Conservation (phyloP, 2,797 vertebrate species). For the Coreius guichenoti region DNA sequence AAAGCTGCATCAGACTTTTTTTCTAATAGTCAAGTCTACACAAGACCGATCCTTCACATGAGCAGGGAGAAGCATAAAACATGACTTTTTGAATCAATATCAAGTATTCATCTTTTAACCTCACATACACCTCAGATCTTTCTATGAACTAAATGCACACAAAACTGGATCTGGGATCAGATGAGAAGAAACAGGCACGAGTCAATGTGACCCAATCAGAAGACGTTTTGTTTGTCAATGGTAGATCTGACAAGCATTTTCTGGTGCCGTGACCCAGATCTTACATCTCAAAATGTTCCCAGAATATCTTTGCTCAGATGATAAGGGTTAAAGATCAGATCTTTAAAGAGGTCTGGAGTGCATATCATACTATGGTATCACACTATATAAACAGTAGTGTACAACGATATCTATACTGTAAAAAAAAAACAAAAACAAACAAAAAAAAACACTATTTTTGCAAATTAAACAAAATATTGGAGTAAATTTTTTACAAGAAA, state of each 20-base stretch:
- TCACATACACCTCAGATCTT: not conserved
- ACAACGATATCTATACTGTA: not conserved
- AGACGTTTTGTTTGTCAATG: not conserved
- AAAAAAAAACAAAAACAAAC: not conserved
- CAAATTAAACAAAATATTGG: not conserved
- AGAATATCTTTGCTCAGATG: not conserved
- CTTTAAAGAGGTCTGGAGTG: not conserved
- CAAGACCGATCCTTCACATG: not conserved
- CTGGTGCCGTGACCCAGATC: not conserved
- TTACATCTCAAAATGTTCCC: not conserved
- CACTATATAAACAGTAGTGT: not conserved
- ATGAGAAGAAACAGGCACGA: not conserved
- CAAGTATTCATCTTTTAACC: not conserved
- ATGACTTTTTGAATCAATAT: not conserved
- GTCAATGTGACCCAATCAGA: not conserved
- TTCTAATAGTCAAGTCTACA: conserved; percentile 2
- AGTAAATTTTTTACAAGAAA: not conserved
- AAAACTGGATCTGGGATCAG: not conserved
- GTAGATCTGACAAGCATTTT: not conserved
- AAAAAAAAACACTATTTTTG: too few relatives aligned
- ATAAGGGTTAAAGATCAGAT: not conserved
- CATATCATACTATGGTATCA: not conserved
- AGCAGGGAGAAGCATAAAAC: not conserved
- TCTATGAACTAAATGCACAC: not conserved
- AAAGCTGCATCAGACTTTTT: not conserved